Evolutionary conservation across 2,113 vertebrate genomes (phyloP).

Genomic region (Centropus bengalensis): DNA sequence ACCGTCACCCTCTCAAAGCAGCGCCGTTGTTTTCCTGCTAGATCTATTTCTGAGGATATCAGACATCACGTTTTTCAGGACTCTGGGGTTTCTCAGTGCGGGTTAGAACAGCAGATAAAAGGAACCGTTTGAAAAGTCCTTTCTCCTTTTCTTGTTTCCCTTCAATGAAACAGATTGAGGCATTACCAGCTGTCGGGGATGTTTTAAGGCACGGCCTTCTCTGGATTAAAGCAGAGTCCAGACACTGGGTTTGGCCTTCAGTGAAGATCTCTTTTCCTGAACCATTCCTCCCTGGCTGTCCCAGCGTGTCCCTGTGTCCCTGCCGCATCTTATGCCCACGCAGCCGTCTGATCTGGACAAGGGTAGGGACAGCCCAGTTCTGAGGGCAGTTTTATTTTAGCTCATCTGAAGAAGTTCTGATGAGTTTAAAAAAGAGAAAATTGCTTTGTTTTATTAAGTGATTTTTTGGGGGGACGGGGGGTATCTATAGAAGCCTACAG

Average conservation of each 20-base stretch:
- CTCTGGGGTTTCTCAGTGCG: fast-evolving
- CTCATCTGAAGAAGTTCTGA: background rate
- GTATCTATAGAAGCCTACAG: background rate
- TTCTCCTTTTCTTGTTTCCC: background rate
- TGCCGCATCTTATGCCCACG: fast-evolving
- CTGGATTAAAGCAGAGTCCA: background rate
- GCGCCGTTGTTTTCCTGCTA: background rate
- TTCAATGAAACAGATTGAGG: background rate
- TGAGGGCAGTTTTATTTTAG: background rate
- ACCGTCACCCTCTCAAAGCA: background rate
- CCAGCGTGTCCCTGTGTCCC: fast-evolving
- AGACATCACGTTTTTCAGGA: background rate
- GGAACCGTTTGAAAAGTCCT: background rate
- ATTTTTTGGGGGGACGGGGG: too few relatives aligned
- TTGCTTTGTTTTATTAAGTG: background rate
- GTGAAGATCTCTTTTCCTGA: background rate
- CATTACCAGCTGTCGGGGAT: background rate
- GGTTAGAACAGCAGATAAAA: conserved; percentile 30
- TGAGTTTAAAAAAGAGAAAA: background rate
- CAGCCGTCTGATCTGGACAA: fast-evolving
- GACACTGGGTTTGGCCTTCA: background rate
- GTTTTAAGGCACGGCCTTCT: conserved; percentile 14
- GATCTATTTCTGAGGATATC: background rate
- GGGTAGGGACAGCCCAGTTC: background rate
- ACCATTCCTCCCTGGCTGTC: background rate